Percentiles rank a stretch among this genome's conserved stretches.
phyloP scores from a whole-genome alignment of 2,888 invertebrate species.

The Hirtodrosophila duncani region DNA sequence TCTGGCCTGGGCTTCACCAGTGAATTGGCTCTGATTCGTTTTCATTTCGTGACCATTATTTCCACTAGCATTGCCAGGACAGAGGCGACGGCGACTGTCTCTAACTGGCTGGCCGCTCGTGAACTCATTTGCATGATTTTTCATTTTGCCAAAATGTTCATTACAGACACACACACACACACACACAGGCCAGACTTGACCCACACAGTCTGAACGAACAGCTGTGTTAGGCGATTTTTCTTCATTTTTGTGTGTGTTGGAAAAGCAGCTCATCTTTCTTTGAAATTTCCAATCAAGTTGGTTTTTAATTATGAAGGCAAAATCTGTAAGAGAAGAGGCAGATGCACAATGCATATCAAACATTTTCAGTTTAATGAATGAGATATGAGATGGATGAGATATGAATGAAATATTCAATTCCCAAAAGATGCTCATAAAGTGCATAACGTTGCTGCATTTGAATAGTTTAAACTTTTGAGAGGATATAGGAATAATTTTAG shows the following conservation, averaged over 20 bases:
- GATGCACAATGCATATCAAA: too few relatives aligned
- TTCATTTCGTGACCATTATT: constrained; percentile 59
- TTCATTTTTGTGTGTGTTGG: constrained; percentile 47
- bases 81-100: neutral
- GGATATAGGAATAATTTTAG: too few relatives aligned
- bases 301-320: neutral
- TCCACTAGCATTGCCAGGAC: constrained; percentile 12
- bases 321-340: too few relatives aligned
- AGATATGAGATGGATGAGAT: too few relatives aligned
- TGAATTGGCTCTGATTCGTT: constrained; percentile 58
- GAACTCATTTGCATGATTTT: constrained; percentile 69
- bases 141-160: constrained; percentile 29
- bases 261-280: constrained; percentile 7
- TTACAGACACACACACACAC: too few relatives aligned
- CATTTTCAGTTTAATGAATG: too few relatives aligned
- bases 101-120: too few relatives aligned
- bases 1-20: constrained; percentile 9
- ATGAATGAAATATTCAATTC: too few relatives aligned
- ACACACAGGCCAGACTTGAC: constrained; percentile 10
- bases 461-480: too few relatives aligned
- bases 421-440: too few relatives aligned
- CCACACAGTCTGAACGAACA: neutral
- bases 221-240: too few relatives aligned
- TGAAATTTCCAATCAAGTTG: neutral
- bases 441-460: too few relatives aligned